A percentile compares a stretch with the other conserved stretches of the same genome.
Evolutionary conservation across 2,797 vertebrate genomes (phyloP).

Genomic region (Aplochiton taeniatus): DNA sequence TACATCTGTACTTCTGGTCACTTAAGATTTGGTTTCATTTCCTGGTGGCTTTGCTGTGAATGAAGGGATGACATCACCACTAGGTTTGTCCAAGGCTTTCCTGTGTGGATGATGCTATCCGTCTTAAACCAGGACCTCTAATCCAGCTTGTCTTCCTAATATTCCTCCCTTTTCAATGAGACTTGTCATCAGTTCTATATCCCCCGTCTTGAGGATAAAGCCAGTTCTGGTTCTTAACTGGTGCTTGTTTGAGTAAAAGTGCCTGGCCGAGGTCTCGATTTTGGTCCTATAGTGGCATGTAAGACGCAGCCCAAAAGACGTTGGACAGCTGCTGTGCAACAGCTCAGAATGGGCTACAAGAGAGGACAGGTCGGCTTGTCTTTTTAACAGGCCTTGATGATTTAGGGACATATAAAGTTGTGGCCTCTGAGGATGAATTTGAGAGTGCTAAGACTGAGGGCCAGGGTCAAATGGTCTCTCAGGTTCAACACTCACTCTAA

Average conservation of each 20-base stretch:
- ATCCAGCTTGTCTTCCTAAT: conserved; percentile 45
- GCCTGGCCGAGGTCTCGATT: conserved; percentile 13
- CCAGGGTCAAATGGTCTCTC: not conserved
- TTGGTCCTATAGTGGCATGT: conserved; percentile 30
- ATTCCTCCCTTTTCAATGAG: conserved; percentile 53
- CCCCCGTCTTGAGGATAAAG: conserved; percentile 31
- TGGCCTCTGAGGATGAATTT: not conserved
- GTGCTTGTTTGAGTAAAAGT: conserved; percentile 27
- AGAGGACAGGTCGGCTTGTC: conserved; percentile 13
- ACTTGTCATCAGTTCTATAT: conserved; percentile 44
- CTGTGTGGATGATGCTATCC: conserved; percentile 12
- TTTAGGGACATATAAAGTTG: conserved; percentile 8
- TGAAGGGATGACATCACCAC: conserved; percentile 32
- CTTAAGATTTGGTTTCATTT: conserved; percentile 33
- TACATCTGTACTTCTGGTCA: conserved; percentile 8
- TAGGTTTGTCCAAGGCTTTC: conserved; percentile 29
- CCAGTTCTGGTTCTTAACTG: conserved; percentile 21
- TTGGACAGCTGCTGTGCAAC: conserved; percentile 43
- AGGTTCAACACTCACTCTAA: not conserved
- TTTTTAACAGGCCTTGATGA: conserved; percentile 12
- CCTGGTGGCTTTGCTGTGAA: conserved; percentile 41
- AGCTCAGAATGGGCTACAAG: conserved; percentile 7
- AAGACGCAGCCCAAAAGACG: conserved; percentile 31
- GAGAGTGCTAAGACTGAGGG: not conserved
- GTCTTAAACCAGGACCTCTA: conserved; percentile 39